Conservation (phyloP, 1,140 invertebrate species). For the Euwallacea fornicatus region DNA sequence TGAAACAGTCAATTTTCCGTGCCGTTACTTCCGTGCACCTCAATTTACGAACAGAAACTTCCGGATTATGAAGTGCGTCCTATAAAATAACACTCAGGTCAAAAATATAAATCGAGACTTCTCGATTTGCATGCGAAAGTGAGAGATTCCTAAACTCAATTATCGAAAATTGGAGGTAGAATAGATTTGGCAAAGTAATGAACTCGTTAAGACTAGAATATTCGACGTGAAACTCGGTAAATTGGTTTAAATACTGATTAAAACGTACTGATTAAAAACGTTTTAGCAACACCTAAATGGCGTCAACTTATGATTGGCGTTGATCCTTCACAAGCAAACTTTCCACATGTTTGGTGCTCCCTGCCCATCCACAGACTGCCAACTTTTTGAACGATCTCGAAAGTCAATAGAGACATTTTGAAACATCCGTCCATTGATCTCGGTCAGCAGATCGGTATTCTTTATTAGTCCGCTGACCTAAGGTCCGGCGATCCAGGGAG, state of each 20-base stretch:
- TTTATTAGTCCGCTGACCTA: too few relatives aligned
- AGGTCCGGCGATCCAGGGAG: too few relatives aligned
- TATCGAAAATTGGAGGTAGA: background rate
- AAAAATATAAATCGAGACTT: background rate
- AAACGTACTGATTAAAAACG: background rate
- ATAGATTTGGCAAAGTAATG: background rate
- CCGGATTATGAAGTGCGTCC: constrained; percentile 9
- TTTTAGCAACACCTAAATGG: background rate
- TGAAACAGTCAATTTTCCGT: constrained; percentile 6
- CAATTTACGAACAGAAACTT: constrained; percentile 6
- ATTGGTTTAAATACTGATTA: background rate
- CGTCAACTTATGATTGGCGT: background rate
- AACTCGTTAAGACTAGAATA: background rate
- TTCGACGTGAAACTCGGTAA: background rate
- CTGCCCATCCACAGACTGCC: background rate
- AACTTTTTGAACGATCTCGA: background rate
- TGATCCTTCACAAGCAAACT: background rate
- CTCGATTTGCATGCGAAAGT: background rate
- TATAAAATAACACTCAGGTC: constrained; percentile 1
- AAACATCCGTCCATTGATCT: background rate
- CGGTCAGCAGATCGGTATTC: background rate
- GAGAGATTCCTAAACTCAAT: background rate
- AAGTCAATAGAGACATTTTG: background rate
- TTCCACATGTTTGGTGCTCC: background rate
- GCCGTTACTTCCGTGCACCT: background rate